Evolutionary conservation across 2,797 vertebrate species (phyloP).

Genomic region (Nyctibius grandis): DNA sequence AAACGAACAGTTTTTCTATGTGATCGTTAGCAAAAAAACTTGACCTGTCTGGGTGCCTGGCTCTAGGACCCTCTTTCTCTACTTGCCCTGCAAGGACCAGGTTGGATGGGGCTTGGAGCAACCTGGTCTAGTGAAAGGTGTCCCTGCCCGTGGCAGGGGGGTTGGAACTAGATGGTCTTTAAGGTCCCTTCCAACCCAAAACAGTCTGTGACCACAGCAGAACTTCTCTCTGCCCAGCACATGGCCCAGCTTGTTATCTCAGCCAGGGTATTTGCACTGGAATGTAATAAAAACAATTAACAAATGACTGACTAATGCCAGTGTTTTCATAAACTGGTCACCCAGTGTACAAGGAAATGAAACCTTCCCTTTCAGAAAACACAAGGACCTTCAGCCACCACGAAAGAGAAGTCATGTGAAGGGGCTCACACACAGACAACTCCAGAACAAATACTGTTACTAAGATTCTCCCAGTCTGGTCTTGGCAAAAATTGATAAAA

Average conservation of each 20-base stretch:
- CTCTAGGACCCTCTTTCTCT: neutral
- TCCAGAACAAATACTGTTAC: constrained; percentile 17
- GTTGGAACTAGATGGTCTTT: no score
- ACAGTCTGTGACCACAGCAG: no score
- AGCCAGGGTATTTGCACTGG: neutral
- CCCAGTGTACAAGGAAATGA: neutral
- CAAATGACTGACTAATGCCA: neutral
- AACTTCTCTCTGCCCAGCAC: neutral
- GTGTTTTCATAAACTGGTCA: neutral
- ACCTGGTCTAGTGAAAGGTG: no score
- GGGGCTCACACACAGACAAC: neutral
- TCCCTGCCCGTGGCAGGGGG: no score
- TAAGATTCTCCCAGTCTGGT: constrained; percentile 2
- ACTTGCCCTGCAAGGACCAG: neutral
- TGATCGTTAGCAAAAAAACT: neutral
- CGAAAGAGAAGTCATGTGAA: neutral
- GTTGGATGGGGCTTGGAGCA: no score
- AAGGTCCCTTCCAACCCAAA: no score
- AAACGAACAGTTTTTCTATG: neutral
- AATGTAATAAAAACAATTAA: neutral
- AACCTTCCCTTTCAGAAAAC: neutral
- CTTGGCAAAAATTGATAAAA: constrained; percentile 52
- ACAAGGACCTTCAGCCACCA: neutral
- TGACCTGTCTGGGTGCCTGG: neutral
- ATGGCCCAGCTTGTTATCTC: neutral